Conservation (phyloP, 2,797 vertebrate species). For the Epinephelus malabaricus region DNA sequence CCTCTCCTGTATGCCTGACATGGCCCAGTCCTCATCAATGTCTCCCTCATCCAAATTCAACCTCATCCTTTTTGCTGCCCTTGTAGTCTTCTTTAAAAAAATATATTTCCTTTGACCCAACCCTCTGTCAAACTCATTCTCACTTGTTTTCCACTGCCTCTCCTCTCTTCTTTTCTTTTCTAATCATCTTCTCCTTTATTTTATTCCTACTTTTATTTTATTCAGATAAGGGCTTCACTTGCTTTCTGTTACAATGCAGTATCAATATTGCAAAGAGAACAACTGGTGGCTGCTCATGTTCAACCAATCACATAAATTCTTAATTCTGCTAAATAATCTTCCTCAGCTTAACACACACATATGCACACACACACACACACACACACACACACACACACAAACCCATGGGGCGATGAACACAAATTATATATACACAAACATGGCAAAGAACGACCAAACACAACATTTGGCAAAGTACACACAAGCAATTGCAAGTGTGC, state of each 20-base stretch:
- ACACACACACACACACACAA: conserved; percentile 26
- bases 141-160: conserved; percentile 19
- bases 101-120: not conserved
- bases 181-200: conserved; percentile 59
- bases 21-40: conserved; percentile 45
- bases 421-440: conserved; percentile 26
- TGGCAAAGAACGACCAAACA: conserved; percentile 31
- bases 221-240: conserved; percentile 51
- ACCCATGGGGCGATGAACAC: conserved; percentile 40
- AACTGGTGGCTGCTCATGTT: conserved; percentile 66
- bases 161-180: conserved; percentile 3
- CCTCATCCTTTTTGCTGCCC: conserved; percentile 39
- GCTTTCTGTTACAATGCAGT: conserved; percentile 68
- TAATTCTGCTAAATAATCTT: conserved; percentile 75
- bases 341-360: conserved; percentile 27
- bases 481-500: conserved; percentile 39
- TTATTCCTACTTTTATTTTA: conserved; percentile 56
- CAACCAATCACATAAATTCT: conserved; percentile 75
- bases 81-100: conserved; percentile 38
- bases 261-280: conserved; percentile 75
- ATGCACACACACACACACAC: conserved; percentile 19
- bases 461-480: conserved; percentile 40
- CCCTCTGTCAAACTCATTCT: conserved; percentile 52
- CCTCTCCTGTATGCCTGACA: conserved; percentile 34
- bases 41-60: conserved; percentile 10